Evolutionary conservation across 2,113 vertebrate genomes (phyloP), one percentile per base, ranked within the genome.

Genomic region (Lagenorhynchus albirostris): DNA sequence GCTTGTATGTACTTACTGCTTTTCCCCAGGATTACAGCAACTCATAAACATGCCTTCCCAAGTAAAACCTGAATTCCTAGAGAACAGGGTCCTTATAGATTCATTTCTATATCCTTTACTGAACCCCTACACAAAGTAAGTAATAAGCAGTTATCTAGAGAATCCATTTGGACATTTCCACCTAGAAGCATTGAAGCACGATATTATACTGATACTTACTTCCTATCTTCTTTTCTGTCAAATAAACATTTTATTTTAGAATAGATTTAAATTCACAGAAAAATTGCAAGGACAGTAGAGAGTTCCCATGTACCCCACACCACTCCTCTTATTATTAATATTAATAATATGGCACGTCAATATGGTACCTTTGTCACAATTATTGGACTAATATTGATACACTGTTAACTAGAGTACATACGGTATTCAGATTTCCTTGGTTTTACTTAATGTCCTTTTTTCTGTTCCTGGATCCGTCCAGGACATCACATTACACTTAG

Each of bases 211-310:
- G 82, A 88, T 4, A n/a, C 47, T 74, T 88, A 36, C 60, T 82
- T 89, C 63, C 25, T 55, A 41, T 73, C 84, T 83, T 71, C 55
- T 89, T 89, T 83, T 77, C 55, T 89, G 67, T 50, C 82, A 55
- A 73, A 62, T 82, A 91, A 91, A 65, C 21, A 4, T 94, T 90
- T 80, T 7, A 77, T 63, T 79, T 71, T 73, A 91, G 38, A 53
- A 76, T 8, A 91, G 33, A 25, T 70, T 55, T n/a, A 79, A n/a
- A 89, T 53, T 88, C 82, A 89, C 21, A 70, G 77, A 77, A 88
- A 88, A 92, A 53, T 18, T 68, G 3, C 10, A 67, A 68, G 47
- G 33, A 29, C 17, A 31, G 33, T 71, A 81, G 1, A 65, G 63
- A n/a, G 23, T 70, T 84, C n/a, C 50, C 58, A 26, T 33, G 14